Base-by-base conservation (phyloP, 2,797 vertebrate genomes). In the Euthynnus affinis region DNA sequence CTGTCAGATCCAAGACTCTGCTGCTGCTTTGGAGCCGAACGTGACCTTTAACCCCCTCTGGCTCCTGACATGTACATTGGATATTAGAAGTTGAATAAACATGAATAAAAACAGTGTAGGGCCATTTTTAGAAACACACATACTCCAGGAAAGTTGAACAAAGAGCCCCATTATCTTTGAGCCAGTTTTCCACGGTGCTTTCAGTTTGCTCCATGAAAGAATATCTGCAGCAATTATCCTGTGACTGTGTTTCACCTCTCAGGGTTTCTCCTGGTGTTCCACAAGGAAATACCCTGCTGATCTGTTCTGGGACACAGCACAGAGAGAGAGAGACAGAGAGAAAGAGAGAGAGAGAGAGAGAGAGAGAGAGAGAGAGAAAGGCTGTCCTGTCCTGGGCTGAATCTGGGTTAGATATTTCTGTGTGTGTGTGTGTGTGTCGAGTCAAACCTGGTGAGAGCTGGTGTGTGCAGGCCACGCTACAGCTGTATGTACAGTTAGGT, bases 221-320 rank as follows among this genome's bases (percentile, higher is more conserved):
- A 46, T 72, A 60, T 76, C 74, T 80, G 71, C 83, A 71, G 83
- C 74, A 82, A 83, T 78, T 84, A 87, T 81, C 82, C 65, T 71
- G 83, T 57, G 80, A 87, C 86, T 78, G 78, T 55, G 69, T 86
- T 89, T 85, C 78, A 88, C 84, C 83, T 90, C 76, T 81, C 84
- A 78, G 81, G 78, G 88, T 66, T 88, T 85, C 85, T 92, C 78
- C 84, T 78, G 84, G 88, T 83, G 80, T 86, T 88, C 89, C 87
- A 88, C 82, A 79, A 93, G 91, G 88, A 93, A 91, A 93, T 80
- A 88, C 87, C 91, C 86, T 67, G 78, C 78, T 86, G 78, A 9
- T 69, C 76, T 78, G 86, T 77, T 88, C 86, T 87, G 86, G 91
- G 90, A 91, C 74, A 80, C 15, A 71, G 15, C n/a, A n/a, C n/a